Base-by-base conservation (phyloP, 2,113 vertebrate species). In the Elephantulus edwardii region DNA sequence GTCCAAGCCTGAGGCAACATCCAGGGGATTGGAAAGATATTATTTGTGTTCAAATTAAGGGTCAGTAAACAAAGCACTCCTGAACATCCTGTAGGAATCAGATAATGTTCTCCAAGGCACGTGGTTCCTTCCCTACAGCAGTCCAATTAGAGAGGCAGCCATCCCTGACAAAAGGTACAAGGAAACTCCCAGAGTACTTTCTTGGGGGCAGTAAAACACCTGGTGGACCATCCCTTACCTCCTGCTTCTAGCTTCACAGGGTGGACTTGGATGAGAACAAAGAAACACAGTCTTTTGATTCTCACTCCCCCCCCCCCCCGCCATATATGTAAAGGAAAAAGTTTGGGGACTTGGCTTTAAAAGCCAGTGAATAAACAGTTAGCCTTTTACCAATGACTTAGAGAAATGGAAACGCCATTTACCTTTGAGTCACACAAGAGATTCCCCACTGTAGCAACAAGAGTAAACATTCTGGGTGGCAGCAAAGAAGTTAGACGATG, bases 71-170 rank as follows among this genome's bases (percentile, higher is more conserved):
- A 96, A 97, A 93, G 96, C 90, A 90, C 96, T 90, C 70, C 64
- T 90, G 64, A 95, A 95, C 56, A 96, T 97, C 89, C 28, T 96
- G 96, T 74, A 97, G 95, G 94, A 92, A 97, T 96, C 95, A 96
- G 97, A 96, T 97, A 96, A 97, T 96, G 88, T 95, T 95, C 89
- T 76, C 58, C 72, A 94, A 97, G 98, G 97, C 97, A 97, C 98
- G 98, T 95, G 95, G n/a, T n/a, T n/a, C n/a, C 97, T 97, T 97
- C 96, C 93, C 97, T 91, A 98, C 97, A 98, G 97, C 97, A 96
- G 95, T 71, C 97, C 98, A 98, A 98, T 98, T 98, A 97, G 97
- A 93, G 95, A 97, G 96, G 97, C 96, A 97, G 97, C 96, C 82
- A 92, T 95, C 96, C 96, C 83, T 96, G 97, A 97, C 93, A 87